These are phyloP conservation scores for Nemopilema nomurai DNA, from an alignment of 30 jellyfish, hydroid and myxozoan genomes.

Conservation along the genomic window DNA sequence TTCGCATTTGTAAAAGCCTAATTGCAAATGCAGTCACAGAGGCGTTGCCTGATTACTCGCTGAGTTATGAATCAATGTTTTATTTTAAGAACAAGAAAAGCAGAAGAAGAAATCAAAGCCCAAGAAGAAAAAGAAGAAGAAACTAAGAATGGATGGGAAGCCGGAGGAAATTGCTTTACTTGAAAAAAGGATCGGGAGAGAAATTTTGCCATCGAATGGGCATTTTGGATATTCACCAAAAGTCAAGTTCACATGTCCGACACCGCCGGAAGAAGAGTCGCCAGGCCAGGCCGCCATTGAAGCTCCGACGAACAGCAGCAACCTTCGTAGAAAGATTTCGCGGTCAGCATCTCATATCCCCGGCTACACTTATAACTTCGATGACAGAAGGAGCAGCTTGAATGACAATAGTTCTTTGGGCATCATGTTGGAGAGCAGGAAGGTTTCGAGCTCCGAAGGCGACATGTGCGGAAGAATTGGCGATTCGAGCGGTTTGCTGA, in stretches of 20 bases:
- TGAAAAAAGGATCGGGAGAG: constrained; percentile 16
- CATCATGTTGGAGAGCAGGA: constrained; percentile 15
- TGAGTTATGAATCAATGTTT: too few species aligned
- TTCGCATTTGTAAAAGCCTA: too few species aligned
- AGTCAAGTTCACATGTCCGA: constrained; percentile 31
- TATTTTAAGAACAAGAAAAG: background rate
- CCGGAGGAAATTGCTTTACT: constrained; percentile 54
- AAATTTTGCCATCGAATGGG: constrained; percentile 37
- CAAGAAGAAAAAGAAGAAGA: constrained; percentile 33
- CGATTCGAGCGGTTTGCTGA: background rate
- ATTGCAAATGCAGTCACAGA: too few species aligned
- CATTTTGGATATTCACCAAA: constrained; percentile 23
- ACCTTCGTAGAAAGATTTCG: constrained; percentile 44
- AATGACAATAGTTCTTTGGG: background rate
- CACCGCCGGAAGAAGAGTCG: constrained; percentile 24
- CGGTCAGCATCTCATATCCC: constrained; percentile 58
- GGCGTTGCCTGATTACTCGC: too few species aligned
- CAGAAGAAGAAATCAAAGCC: constrained; percentile 7
- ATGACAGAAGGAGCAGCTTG: constrained; percentile 12
- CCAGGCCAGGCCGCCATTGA: background rate
- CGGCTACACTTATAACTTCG: constrained; percentile 3
- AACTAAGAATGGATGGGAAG: constrained; percentile 31
- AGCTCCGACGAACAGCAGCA: too few species aligned
- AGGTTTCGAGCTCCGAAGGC: constrained; percentile 58
- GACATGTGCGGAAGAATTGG: constrained; percentile 15